Percentiles rank a stretch among this genome's conserved stretches.
Conservation (phyloP, 2,797 vertebrate species). For the Psittacula echo region DNA sequence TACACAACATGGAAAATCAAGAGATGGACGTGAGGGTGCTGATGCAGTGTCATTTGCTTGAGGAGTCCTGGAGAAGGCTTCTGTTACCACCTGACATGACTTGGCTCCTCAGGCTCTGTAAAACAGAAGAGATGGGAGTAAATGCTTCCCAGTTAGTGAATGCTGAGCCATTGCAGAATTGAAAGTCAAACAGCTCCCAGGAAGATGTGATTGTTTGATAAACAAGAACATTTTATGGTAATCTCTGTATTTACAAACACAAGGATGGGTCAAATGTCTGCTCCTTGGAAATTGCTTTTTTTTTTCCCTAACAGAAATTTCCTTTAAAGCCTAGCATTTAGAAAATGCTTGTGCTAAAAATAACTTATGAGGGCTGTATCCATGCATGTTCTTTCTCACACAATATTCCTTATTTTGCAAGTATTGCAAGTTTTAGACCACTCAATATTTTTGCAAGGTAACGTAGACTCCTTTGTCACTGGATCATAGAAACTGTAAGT, state of each 20-base stretch:
- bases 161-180: conserved; percentile 8
- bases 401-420: background rate
- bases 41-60: background rate
- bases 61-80: conserved; percentile 22
- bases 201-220: conserved; percentile 57
- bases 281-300: background rate
- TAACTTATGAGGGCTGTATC: background rate
- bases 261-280: conserved; percentile 20
- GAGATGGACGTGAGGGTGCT: background rate
- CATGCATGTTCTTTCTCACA: background rate
- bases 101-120: background rate
- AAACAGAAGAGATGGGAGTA: conserved; percentile 1
- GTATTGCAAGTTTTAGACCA: background rate
- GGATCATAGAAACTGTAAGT: background rate
- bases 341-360: conserved; percentile 23
- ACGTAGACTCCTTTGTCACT: background rate
- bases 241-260: conserved; percentile 58
- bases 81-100: background rate
- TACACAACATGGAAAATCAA: background rate
- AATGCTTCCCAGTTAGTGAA: background rate
- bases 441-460: background rate
- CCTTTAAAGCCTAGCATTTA: conserved; percentile 21
- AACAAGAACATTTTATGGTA: conserved; percentile 63
- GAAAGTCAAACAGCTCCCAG: conserved; percentile 54
- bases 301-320: background rate